A percentile compares a stretch with the other conserved stretches of the same genome.
These are phyloP conservation scores for Adineta ricciae DNA, from an alignment of 2,888 invertebrate genomes.

Conservation along the genomic window DNA sequence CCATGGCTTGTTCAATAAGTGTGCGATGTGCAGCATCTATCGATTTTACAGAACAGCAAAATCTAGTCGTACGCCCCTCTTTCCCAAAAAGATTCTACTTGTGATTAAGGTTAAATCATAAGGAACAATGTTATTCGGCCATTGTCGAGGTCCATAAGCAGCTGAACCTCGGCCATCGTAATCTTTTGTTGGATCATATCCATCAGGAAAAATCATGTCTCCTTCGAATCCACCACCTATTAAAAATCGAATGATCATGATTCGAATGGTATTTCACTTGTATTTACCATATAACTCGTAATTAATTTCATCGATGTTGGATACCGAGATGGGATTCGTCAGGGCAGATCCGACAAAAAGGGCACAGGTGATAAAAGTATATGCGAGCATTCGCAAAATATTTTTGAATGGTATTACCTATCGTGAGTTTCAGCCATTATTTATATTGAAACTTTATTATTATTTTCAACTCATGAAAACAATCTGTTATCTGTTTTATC, in stretches of 20 bases:
- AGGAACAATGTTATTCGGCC: conserved; percentile 40
- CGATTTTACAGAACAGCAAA: neutral
- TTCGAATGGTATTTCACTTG: too few species aligned
- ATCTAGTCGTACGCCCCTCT: neutral
- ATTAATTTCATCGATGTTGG: neutral
- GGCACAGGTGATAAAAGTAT: neutral
- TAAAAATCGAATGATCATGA: neutral
- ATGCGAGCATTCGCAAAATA: neutral
- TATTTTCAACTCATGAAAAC: neutral
- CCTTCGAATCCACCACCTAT: neutral
- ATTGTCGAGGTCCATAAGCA: conserved; percentile 28
- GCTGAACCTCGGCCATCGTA: neutral
- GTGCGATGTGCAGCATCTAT: conserved; percentile 32
- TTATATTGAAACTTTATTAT: neutral
- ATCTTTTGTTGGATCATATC: neutral
- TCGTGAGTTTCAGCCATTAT: neutral
- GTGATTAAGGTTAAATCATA: conserved; percentile 37
- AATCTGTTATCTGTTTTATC: neutral
- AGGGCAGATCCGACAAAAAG: neutral
- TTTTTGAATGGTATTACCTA: neutral
- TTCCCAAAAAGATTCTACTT: neutral
- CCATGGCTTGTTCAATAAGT: conserved; percentile 39
- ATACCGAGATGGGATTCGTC: neutral
- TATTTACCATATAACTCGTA: neutral
- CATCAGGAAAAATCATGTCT: neutral